Evolutionary conservation across 2,888 invertebrate genomes (phyloP).

Genomic region (Uloborus plumipes): DNA sequence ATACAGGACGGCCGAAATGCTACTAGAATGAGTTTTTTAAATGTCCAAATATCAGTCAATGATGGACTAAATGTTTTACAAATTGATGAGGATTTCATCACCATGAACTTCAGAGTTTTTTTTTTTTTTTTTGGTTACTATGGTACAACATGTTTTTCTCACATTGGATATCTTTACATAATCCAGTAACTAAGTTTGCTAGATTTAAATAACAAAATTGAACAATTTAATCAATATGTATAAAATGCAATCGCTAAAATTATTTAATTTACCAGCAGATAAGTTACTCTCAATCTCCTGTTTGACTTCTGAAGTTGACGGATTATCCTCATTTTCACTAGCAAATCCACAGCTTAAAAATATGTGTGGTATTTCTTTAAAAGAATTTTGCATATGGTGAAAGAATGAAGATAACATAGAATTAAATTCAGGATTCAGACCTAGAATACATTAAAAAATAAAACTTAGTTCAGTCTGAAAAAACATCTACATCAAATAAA

Average conservation of each 20-base stretch:
- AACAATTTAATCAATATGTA: neutral
- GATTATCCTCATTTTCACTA: neutral
- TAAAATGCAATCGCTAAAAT: neutral
- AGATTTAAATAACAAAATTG: neutral
- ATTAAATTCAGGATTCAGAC: conserved; percentile 18
- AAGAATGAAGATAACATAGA: conserved; percentile 47
- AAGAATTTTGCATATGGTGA: conserved; percentile 52
- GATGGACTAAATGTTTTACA: no score
- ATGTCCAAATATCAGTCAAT: no score
- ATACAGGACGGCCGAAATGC: no score
- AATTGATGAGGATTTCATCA: no score
- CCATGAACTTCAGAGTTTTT: no score
- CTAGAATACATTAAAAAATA: conserved; percentile 3
- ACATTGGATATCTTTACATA: no score
- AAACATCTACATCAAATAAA: neutral
- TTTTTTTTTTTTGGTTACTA: no score
- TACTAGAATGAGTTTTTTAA: no score
- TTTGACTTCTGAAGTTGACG: neutral
- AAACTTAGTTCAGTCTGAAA: neutral
- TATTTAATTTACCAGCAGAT: conserved; percentile 22
- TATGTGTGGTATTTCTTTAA: conserved; percentile 57
- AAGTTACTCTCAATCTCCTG: conserved; percentile 18
- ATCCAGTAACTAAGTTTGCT: no score
- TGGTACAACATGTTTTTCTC: no score
- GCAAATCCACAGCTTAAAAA: conserved; percentile 23